Conservation (phyloP, 2,888 invertebrate species). For the Scaptomyza tumidula region DNA sequence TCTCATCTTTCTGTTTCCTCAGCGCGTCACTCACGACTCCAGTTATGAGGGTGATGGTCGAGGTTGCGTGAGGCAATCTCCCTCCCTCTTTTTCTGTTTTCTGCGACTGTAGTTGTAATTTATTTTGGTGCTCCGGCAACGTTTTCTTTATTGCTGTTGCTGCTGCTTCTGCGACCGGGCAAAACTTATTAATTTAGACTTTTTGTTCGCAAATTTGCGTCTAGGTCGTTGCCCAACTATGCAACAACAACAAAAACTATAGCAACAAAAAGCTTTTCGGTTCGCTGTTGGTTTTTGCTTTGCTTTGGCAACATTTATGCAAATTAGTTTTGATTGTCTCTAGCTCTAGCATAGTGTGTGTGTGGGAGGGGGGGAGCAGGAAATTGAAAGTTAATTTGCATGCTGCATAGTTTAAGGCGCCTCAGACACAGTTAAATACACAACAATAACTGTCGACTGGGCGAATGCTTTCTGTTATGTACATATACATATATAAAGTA, state of each 20-base stretch:
- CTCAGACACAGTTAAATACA: conserved; percentile 67
- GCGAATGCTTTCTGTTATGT: conserved; percentile 51
- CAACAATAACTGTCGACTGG: conserved; percentile 68
- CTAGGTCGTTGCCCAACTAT: conserved; percentile 77
- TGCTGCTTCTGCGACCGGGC: conserved; percentile 47
- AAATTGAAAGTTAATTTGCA: conserved; percentile 82
- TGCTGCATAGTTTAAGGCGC: conserved; percentile 68
- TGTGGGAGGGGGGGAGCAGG: conserved; percentile 13
- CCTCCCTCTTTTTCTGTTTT: not conserved
- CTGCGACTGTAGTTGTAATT: conserved; percentile 61
- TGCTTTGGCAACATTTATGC: conserved; percentile 77
- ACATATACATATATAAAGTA: conserved; percentile 31
- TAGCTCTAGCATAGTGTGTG: conserved; percentile 2
- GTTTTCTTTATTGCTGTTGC: conserved; percentile 67
- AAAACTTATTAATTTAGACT: conserved; percentile 80
- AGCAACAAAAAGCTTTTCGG: conserved; percentile 35
- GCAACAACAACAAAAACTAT: conserved; percentile 40
- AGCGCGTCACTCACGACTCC: conserved; percentile 46
- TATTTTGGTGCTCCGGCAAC: conserved; percentile 58
- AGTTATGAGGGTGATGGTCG: conserved; percentile 26
- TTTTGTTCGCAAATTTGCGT: conserved; percentile 79
- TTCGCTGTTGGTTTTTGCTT: conserved; percentile 49
- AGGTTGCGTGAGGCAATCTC: not conserved
- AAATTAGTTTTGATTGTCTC: conserved; percentile 80
- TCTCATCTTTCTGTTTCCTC: conserved; percentile 5